Base-by-base conservation (phyloP, 2,797 vertebrate species). In the Smutsia temminckii region DNA sequence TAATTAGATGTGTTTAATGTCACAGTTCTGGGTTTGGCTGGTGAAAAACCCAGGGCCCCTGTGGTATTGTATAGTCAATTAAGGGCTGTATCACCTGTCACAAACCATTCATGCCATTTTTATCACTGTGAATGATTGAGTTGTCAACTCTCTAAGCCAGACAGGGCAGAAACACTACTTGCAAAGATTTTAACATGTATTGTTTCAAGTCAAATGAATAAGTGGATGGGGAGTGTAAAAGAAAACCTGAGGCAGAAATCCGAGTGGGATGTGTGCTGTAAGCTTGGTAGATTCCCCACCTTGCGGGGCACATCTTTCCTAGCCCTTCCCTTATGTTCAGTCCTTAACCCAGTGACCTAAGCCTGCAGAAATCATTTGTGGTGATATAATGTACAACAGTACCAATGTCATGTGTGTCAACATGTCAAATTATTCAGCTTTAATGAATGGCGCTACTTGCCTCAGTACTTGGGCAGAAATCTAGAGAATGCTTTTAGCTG, bases 141-240 rank as follows among this genome's bases (percentile, higher is more conserved):
- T 37, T 84, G 57, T 63, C 61, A 92, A 34, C 42, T 81, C 29
- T 51, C 3, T 84, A 77, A 80, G 40, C 71, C 77, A 53, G 9
- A 77, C 37, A 61, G 57, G n/a, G 74, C 42, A 85, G 78, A 57
- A 79, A 80, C 29, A 59, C 64, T 69, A 29, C 77, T 37, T 91
- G 79, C 59, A 93, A 69, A 89, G n/a, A 55, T 74, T 51, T 93
- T 84, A 87, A 53, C 37, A 32, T 61, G 32, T 40, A 23, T 87
- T 77, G 42, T 92, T 91, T 96, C 49, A 53, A 77, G 77, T 66
- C 59, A 66, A 89, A 61, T 89, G 85, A 95, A 32, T 49, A 81
- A 37, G 13, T 21, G 32, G 4, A 37, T 8, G 4, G 29, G 23
- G 16, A 55, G 25, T 83, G 75, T 13, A 32, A 17, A 3, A 27